Evolutionary conservation across 64 coral and sea anemone genomes (phyloP).

Genomic region (Actinia tenebrosa): DNA sequence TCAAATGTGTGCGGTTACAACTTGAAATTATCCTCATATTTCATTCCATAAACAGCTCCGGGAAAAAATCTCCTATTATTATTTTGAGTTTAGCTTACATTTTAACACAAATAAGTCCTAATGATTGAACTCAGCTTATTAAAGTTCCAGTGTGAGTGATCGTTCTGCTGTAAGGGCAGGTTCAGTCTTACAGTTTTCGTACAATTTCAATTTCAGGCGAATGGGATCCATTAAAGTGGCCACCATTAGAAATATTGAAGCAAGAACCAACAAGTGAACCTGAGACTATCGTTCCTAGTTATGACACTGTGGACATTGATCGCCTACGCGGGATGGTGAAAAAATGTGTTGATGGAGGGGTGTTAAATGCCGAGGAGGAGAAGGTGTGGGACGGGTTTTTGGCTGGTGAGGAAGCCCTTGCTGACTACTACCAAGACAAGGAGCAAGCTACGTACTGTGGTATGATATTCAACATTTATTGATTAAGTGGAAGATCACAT

Average conservation of each 20-base stretch:
- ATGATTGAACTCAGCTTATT: too few species aligned
- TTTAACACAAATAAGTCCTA: too few species aligned
- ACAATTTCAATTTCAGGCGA: too few species aligned
- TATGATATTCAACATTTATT: background rate
- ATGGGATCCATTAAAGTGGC: background rate
- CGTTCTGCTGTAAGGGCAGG: too few species aligned
- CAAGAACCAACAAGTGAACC: background rate
- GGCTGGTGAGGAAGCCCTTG: background rate
- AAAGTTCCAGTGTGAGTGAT: too few species aligned
- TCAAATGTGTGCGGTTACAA: too few species aligned
- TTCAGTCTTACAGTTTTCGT: too few species aligned
- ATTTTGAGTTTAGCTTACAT: too few species aligned
- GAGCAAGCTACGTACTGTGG: background rate
- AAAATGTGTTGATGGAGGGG: constrained; percentile 11
- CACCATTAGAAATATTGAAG: constrained; percentile 9
- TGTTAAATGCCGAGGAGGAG: background rate
- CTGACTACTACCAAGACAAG: background rate
- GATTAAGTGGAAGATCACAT: background rate
- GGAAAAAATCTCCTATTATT: too few species aligned
- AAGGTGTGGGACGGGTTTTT: background rate
- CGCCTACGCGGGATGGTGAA: constrained; percentile 24
- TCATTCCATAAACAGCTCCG: too few species aligned
- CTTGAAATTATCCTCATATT: too few species aligned
- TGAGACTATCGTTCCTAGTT: background rate
- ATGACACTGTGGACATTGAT: constrained; percentile 2